Conservation (phyloP, 2,888 invertebrate genomes). For the Cephus pygmeus region DNA sequence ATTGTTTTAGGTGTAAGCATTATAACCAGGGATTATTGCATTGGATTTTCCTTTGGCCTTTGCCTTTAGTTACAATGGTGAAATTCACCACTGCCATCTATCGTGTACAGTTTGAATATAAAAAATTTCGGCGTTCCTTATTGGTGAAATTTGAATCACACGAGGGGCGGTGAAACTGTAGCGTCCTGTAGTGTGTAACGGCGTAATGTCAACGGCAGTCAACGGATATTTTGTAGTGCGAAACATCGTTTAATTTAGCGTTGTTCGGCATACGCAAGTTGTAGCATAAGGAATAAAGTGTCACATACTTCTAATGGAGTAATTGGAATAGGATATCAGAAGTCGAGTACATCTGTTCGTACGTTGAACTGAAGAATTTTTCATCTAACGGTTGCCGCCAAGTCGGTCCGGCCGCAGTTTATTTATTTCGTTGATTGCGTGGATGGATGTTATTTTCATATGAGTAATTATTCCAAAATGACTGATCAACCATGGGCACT, state of each 20-base stretch:
- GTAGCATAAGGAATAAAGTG: neutral
- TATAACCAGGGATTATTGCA: too few relatives aligned
- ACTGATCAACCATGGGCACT: slow-evolving; percentile 50
- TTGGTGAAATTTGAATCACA: neutral
- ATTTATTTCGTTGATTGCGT: neutral
- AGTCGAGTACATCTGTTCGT: neutral
- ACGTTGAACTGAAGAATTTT: neutral
- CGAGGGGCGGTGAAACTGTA: neutral
- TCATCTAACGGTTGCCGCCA: neutral
- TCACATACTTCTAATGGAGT: neutral
- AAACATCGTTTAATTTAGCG: neutral
- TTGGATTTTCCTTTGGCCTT: too few relatives aligned
- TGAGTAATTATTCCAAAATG: neutral
- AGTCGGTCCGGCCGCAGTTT: neutral
- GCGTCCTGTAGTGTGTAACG: neutral
- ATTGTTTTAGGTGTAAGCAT: too few relatives aligned
- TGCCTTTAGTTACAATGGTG: neutral
- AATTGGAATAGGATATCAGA: neutral
- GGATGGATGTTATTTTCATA: neutral
- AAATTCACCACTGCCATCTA: neutral
- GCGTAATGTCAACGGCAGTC: neutral
- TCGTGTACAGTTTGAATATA: neutral
- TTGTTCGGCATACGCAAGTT: neutral
- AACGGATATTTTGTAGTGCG: neutral
- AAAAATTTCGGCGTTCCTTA: neutral